A percentile compares a stretch with the other conserved stretches of the same genome.
These are phyloP conservation scores for Martes martes DNA, from an alignment of 2,113 vertebrate species.

Conservation along the genomic window DNA sequence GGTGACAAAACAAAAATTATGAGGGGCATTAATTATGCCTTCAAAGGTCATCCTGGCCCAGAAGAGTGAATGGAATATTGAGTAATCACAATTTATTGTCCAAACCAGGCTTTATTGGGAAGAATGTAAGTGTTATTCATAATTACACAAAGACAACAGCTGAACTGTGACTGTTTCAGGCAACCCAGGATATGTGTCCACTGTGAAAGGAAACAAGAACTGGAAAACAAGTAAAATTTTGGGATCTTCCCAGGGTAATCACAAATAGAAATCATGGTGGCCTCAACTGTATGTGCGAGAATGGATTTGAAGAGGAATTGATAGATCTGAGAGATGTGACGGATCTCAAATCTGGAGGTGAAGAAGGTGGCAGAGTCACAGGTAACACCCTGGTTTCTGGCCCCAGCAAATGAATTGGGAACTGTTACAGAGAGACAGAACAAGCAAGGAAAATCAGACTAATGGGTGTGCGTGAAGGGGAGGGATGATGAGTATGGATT, in stretches of 20 bases:
- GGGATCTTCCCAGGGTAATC: not conserved
- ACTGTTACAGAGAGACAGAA: not conserved
- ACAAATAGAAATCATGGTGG: not conserved
- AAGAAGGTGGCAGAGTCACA: not conserved
- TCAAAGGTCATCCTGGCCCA: not conserved
- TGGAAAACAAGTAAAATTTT: not conserved
- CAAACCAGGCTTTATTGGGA: not conserved
- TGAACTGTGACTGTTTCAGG: not conserved
- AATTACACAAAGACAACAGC: not conserved
- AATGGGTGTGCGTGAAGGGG: too few species aligned
- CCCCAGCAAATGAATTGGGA: not conserved
- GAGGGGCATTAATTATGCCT: not conserved
- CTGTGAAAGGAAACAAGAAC: not conserved
- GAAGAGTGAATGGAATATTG: not conserved
- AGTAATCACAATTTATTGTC: not conserved
- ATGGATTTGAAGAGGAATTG: not conserved
- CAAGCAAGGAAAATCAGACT: not conserved
- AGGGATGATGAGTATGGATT: not conserved
- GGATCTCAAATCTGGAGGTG: not conserved
- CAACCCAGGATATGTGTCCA: not conserved
- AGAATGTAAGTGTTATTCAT: rapidly evolving
- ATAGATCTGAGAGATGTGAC: not conserved
- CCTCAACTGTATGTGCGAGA: not conserved
- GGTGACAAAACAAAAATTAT: not conserved
- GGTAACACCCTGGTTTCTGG: not conserved